Base-by-base conservation (phyloP, 2,113 vertebrate species). In the Siphamia tubifer region DNA sequence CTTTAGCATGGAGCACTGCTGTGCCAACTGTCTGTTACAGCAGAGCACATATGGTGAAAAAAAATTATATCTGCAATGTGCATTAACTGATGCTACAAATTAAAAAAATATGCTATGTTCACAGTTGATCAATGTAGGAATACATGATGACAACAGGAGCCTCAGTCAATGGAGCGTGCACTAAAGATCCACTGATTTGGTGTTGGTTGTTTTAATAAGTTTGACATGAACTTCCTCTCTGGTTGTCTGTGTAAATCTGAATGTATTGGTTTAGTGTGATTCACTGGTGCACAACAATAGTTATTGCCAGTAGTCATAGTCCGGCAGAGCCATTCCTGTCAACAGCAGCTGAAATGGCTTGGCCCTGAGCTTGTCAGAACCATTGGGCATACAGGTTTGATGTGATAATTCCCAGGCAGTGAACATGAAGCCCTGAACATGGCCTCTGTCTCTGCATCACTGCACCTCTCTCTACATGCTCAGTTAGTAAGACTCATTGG, bases 391-490 rank as follows among this genome's bases (percentile, higher is more conserved):
- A 31, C 35, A n/a, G 47, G 68, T 79, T 83, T 85, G 88, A 88
- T 83, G 78, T 65, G 87, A 85, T 88, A 77, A 89, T 90, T 90
- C 79, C 66, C 76, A 73, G 65, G 69, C 84, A 74, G 73, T 63
- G 75, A 83, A 63, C 75, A 69, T 35, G 80, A 65, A 79, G 81
- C 63, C 61, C 66, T 19, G 44, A 71, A 36, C 58, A 47, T 55
- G 76, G 62, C 63, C 69, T 60, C 44, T 19, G 73, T 75, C 66
- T 85, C 71, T 68, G 82, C 74, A 71, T 74, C 72, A 25, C 66
- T 72, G 79, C 81, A 66, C 70, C 45, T 40, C 76, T 34, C 56
- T 36, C 65, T 70, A 52, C 67, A 72, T 28, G 36, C 53, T 63
- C 6, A 5, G 62, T 61, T 56, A 57, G 63, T 39, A 25, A 28